These are phyloP conservation scores for Pantherophis guttatus DNA, from an alignment of 2,113 vertebrate genomes.

Conservation along the genomic window DNA sequence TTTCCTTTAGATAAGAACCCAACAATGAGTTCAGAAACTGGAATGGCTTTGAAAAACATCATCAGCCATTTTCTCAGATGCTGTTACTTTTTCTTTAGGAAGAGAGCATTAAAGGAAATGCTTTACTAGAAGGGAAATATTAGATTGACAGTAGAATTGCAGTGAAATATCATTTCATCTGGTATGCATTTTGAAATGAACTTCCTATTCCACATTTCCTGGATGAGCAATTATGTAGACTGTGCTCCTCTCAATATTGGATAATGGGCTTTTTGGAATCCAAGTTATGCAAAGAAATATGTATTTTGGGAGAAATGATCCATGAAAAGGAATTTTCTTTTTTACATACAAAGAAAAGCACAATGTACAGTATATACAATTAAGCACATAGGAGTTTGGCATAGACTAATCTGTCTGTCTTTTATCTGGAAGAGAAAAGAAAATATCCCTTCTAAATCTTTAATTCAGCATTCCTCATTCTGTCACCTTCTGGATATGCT, in stretches of 20 bases:
- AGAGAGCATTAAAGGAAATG: neutral
- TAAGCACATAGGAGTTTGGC: neutral
- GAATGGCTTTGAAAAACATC: slow-evolving; percentile 12
- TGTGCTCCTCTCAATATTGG: neutral
- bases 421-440: neutral
- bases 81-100: neutral
- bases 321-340: neutral
- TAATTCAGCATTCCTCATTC: neutral
- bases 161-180: neutral
- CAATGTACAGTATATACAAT: neutral
- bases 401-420: neutral
- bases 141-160: neutral
- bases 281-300: neutral
- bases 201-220: neutral
- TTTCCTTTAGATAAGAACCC: slow-evolving; percentile 28
- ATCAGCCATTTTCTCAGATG: slow-evolving; percentile 4
- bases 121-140: neutral
- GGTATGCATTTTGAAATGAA: neutral
- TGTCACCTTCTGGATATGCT: neutral
- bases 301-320: neutral
- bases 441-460: too few relatives aligned
- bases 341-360: neutral
- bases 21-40: slow-evolving; percentile 31
- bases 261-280: neutral
- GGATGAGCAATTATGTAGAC: neutral